Percentiles rank a stretch among this genome's conserved stretches.
These are phyloP conservation scores for Phylloscopus collybita DNA, from an alignment of 2,797 vertebrate genomes.

Conservation along the genomic window DNA sequence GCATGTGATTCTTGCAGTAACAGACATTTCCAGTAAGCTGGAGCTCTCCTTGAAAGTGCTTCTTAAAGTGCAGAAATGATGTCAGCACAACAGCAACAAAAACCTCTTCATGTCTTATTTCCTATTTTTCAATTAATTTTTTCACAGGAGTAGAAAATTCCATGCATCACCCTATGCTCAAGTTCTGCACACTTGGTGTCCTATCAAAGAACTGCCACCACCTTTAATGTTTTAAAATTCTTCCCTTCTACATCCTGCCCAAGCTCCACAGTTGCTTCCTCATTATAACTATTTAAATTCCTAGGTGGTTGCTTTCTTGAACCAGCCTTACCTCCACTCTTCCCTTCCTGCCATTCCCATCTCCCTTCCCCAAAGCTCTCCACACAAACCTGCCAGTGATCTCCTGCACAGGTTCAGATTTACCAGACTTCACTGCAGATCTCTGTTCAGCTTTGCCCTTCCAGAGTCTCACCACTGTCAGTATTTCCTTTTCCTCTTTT, in stretches of 20 bases:
- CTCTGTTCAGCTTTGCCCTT: neutral
- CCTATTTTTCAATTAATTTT: neutral
- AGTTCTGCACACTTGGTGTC: neutral
- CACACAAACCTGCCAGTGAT: neutral
- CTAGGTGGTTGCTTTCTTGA: neutral
- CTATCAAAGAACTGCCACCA: neutral
- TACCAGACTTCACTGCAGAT: neutral
- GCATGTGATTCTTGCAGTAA: conserved; percentile 17
- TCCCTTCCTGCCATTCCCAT: neutral
- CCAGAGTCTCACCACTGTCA: neutral
- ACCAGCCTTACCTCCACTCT: neutral
- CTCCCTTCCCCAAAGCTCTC: neutral
- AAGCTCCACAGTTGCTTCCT: neutral
- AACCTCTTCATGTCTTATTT: neutral
- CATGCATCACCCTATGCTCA: neutral
- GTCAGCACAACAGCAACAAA: neutral
- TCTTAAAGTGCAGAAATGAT: neutral
- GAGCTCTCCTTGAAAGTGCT: neutral
- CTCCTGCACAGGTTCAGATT: neutral
- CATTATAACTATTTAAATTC: neutral
- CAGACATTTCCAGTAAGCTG: neutral
- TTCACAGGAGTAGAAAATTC: neutral
- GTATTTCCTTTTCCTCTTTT: neutral
- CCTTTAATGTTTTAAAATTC: neutral
- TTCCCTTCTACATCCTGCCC: neutral